Conservation (phyloP, 2,797 vertebrate species). For the Aeoliscus strigatus region DNA sequence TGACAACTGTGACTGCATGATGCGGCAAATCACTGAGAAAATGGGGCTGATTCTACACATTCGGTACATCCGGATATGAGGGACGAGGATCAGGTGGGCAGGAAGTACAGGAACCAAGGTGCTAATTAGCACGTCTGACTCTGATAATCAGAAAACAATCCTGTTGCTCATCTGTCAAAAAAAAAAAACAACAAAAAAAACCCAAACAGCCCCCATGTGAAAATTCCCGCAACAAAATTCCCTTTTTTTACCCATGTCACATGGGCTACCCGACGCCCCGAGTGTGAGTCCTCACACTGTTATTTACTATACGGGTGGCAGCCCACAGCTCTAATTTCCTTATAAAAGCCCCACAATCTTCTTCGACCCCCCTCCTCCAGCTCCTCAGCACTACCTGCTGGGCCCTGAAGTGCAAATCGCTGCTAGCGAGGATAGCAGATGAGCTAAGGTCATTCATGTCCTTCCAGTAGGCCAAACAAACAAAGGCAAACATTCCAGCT, state of each 20-base stretch:
- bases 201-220: conserved; percentile 37
- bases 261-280: conserved; percentile 36
- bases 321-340: conserved; percentile 79
- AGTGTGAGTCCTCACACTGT: conserved; percentile 61
- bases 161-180: conserved; percentile 22
- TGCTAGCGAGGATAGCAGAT: conserved; percentile 83
- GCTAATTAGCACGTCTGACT: conserved; percentile 34
- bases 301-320: conserved; percentile 78
- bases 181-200: conserved; percentile 36
- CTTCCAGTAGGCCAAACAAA: conserved; percentile 72
- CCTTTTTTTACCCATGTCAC: conserved; percentile 13
- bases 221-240: conserved; percentile 52
- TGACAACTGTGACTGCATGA: neutral
- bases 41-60: neutral
- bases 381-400: conserved; percentile 80
- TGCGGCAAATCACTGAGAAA: neutral
- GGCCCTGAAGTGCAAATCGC: conserved; percentile 86
- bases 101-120: conserved; percentile 35
- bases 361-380: conserved; percentile 19
- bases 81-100: conserved; percentile 42
- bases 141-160: conserved; percentile 42
- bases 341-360: conserved; percentile 74
- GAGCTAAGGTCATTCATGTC: conserved; percentile 80
- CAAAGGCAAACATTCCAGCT: conserved; percentile 86
- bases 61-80: conserved; percentile 21